Percentiles rank a stretch among this genome's conserved stretches.
Conservation (phyloP, 2,113 vertebrate genomes). For the Sylvia atricapilla region DNA sequence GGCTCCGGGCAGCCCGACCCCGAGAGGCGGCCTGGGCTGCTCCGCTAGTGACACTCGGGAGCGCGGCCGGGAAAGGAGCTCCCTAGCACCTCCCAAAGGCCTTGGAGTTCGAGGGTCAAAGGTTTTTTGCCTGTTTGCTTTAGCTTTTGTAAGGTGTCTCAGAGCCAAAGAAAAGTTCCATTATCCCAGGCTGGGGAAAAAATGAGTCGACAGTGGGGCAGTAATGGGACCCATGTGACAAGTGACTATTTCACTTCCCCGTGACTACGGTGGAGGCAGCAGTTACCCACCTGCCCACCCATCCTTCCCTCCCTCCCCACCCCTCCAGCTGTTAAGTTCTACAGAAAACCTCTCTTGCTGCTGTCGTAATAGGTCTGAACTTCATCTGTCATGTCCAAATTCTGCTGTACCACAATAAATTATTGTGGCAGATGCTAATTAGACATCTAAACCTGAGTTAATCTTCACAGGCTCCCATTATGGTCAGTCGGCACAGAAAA, state of each 20-base stretch:
- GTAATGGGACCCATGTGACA: neutral
- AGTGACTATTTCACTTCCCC: neutral
- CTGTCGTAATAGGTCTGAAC: neutral
- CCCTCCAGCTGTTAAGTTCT: neutral
- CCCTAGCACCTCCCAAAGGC: neutral
- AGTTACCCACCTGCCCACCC: neutral
- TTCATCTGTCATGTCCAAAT: neutral
- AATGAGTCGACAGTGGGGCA: neutral
- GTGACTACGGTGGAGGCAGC: neutral
- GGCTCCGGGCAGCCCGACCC: too few species aligned
- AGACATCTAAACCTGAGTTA: neutral
- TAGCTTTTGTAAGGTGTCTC: neutral
- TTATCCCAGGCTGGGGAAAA: neutral
- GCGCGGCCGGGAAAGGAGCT: neutral
- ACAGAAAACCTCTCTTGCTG: neutral
- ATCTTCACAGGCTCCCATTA: neutral
- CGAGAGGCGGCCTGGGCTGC: rapidly evolving
- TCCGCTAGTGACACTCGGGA: rapidly evolving
- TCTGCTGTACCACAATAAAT: neutral
- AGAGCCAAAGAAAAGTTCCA: neutral
- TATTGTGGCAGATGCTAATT: neutral
- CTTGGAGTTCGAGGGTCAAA: neutral
- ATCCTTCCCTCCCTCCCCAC: neutral
- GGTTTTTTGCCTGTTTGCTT: neutral
- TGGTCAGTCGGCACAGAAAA: neutral